Evolutionary conservation across 2,797 vertebrate species (phyloP).

Genomic region (Florisuga fusca): DNA sequence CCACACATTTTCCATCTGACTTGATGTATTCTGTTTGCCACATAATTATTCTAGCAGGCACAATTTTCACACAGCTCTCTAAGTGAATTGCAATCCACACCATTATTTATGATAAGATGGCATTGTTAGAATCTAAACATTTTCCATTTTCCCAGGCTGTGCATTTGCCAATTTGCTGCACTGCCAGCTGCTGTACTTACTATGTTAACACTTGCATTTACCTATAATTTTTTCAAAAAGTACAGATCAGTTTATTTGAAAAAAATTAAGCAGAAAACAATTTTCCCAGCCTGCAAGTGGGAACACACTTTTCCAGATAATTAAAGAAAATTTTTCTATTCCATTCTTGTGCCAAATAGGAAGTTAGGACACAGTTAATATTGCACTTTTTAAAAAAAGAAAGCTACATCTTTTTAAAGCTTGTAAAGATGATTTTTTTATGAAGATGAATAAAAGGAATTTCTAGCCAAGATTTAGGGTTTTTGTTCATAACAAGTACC

Average conservation of each 20-base stretch:
- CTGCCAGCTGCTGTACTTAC: constrained; percentile 30
- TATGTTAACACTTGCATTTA: neutral
- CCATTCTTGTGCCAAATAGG: neutral
- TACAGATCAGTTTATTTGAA: neutral
- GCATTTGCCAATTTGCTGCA: neutral
- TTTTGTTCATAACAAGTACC: neutral
- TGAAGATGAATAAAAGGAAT: neutral
- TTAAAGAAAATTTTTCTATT: neutral
- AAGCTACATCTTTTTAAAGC: no score
- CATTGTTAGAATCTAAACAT: constrained; percentile 20
- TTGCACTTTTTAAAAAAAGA: neutral
- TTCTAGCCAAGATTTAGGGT: neutral
- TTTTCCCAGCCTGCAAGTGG: neutral
- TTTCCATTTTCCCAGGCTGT: constrained; percentile 3
- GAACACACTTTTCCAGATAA: neutral
- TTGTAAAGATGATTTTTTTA: no score
- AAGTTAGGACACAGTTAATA: neutral
- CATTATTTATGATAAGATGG: constrained; percentile 25
- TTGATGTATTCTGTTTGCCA: neutral
- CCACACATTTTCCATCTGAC: constrained; percentile 39
- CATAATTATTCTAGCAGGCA: constrained; percentile 16
- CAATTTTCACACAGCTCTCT: neutral
- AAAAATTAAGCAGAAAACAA: neutral
- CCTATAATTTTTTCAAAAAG: neutral
- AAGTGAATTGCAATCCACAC: neutral